Base-by-base conservation (phyloP, 2,797 vertebrate genomes). In the Adrianichthys oophorus region DNA sequence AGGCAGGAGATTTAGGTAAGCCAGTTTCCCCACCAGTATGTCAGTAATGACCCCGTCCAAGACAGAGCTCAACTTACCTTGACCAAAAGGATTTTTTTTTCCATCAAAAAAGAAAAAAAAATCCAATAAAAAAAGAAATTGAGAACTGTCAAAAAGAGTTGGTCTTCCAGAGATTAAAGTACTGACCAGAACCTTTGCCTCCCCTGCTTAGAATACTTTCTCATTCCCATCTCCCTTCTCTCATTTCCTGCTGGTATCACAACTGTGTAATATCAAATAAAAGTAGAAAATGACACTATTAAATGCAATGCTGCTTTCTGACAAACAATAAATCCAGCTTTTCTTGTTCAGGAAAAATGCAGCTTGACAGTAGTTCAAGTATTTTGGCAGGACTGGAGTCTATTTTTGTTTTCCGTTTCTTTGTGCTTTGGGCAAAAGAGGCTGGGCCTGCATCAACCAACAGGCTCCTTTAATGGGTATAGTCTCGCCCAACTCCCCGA, bases 181-280 rank as follows among this genome's bases (percentile, higher is more conserved):
- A 12, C 49, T 40, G 29, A 46, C 44, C 12, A 18, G 18, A 46
- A 18, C 18, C 18, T 1, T 12, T 8, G 19, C 17, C 19, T 18
- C 13, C 17, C 17, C 10, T 7, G n/a, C 43, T 18, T 13, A 5
- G 44, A 19, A 46, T 46, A 12, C 10, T 52, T 41, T 41, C 7
- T 51, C 29, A 51, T 14, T 41, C 17, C 18, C 18, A 23, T 16
- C n/a, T 41, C 19, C 16, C 18, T 41, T 17, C 17, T 17, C 7
- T 56, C 17, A 56, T 48, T 41, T 40, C 29, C 55, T 48, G 29
- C 44, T 32, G 26, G 12, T 12, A 32, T 23, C 19, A 40, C n/a
- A 19, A 14, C 15, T 24, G 19, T 41, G 56, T 58, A 19, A 48
- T 48, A 58, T 41, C 37, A 42, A 49, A 48, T n/a, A 47, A 42